These are phyloP conservation scores for Troides aeacus DNA, from an alignment of 2,888 invertebrate genomes.

Conservation along the genomic window DNA sequence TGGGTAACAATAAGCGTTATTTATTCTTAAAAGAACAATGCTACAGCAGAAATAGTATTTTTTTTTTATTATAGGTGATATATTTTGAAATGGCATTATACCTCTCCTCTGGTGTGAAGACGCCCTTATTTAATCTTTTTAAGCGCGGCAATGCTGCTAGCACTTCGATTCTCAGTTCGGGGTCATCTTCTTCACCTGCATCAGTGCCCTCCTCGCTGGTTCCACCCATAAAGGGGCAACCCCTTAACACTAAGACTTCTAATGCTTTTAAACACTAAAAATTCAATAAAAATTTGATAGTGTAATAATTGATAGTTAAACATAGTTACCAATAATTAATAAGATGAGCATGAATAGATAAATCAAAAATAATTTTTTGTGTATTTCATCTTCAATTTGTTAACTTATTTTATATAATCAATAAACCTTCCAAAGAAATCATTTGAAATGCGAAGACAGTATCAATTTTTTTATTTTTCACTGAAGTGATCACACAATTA, in stretches of 20 bases:
- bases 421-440: too few species aligned
- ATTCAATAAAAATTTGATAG: background rate
- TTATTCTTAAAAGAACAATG: too few species aligned
- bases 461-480: too few species aligned
- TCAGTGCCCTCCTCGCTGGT: constrained; percentile 58
- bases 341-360: too few species aligned
- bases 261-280: constrained; percentile 64
- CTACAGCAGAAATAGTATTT: too few species aligned
- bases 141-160: constrained; percentile 75
- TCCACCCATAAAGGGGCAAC: constrained; percentile 80
- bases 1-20: too few species aligned
- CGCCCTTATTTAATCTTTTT: constrained; percentile 77
- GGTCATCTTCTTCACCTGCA: constrained; percentile 57
- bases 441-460: too few species aligned
- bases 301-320: background rate
- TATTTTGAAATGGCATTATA: constrained; percentile 35
- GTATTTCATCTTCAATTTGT: too few species aligned
- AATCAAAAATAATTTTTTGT: too few species aligned
- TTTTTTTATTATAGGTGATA: too few species aligned
- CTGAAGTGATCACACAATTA: too few species aligned
- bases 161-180: constrained; percentile 66
- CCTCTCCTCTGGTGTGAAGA: constrained; percentile 73
- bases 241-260: constrained; percentile 74
- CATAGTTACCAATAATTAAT: background rate
- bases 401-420: too few species aligned